Evolutionary conservation across 1,140 invertebrate species (phyloP).

Genomic region (Lysiphlebus fabarum): DNA sequence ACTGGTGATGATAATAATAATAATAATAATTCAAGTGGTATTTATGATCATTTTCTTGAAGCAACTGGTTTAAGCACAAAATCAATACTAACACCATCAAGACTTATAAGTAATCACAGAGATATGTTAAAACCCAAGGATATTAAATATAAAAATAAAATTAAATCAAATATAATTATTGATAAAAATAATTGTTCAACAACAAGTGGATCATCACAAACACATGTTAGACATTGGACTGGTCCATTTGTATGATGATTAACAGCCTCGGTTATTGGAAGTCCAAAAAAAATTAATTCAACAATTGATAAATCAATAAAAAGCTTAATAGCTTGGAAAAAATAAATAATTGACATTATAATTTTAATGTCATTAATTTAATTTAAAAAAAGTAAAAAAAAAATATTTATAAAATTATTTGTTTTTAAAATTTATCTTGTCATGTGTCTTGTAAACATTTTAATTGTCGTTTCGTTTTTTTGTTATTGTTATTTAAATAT

Average conservation of each 20-base stretch:
- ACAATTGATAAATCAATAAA: too few species aligned
- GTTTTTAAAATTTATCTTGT: too few species aligned
- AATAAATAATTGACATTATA: too few species aligned
- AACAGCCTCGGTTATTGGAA: constrained; percentile 27
- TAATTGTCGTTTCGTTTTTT: too few species aligned
- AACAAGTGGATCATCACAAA: constrained; percentile 29
- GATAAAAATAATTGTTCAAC: constrained; percentile 42
- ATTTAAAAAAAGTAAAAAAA: too few species aligned
- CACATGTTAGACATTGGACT: constrained; percentile 53
- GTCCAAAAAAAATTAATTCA: constrained; percentile 3
- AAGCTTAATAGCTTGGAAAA: too few species aligned
- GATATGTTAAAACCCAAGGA: constrained; percentile 75
- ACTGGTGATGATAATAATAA: constrained; percentile 37
- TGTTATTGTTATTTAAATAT: too few species aligned
- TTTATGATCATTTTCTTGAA: constrained; percentile 71
- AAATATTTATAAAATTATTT: too few species aligned
- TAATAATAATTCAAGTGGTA: constrained; percentile 35
- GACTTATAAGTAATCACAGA: constrained; percentile 71
- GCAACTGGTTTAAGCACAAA: constrained; percentile 77
- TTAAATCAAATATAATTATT: constrained; percentile 48
- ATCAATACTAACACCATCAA: constrained; percentile 71
- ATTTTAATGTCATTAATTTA: too few species aligned
- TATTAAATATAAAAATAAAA: constrained; percentile 61
- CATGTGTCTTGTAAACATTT: too few species aligned
- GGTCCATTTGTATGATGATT: constrained; percentile 56